These are phyloP conservation scores for Trichonephila clavipes DNA, from an alignment of 1,140 invertebrate species.

Conservation along the genomic window DNA sequence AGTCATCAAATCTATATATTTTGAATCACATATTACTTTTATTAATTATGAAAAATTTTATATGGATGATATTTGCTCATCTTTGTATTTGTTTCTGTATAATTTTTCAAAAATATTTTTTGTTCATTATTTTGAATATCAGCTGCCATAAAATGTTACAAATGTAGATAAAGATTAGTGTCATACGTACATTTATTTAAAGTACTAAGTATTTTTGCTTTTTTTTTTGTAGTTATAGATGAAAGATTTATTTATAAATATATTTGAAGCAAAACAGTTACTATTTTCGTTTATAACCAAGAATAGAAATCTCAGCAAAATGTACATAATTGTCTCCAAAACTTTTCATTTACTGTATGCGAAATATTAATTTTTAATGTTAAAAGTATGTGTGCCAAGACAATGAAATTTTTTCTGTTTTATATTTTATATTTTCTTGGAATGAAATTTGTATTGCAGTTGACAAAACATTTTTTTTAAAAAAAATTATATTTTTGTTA, in stretches of 20 bases:
- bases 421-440: background rate
- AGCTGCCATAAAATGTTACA: background rate
- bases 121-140: background rate
- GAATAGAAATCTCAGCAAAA: background rate
- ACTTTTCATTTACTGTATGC: background rate
- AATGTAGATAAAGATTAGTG: background rate
- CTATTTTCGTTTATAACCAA: background rate
- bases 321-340: background rate
- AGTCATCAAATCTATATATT: slow-evolving; percentile 17
- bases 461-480: too few relatives aligned
- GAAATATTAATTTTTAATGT: background rate
- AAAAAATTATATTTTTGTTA: too few relatives aligned
- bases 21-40: background rate
- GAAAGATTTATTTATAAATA: background rate
- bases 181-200: background rate
- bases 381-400: background rate
- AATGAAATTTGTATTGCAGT: background rate
- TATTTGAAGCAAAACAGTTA: background rate
- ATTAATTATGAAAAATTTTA: slow-evolving; percentile 4
- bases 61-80: background rate
- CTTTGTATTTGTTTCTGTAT: background rate
- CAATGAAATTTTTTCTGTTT: background rate
- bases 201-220: background rate
- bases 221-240: background rate
- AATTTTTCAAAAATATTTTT: slow-evolving; percentile 3